phyloP scores from a whole-genome alignment of 2,113 vertebrate genomes.

The Chlamydotis undulata region DNA sequence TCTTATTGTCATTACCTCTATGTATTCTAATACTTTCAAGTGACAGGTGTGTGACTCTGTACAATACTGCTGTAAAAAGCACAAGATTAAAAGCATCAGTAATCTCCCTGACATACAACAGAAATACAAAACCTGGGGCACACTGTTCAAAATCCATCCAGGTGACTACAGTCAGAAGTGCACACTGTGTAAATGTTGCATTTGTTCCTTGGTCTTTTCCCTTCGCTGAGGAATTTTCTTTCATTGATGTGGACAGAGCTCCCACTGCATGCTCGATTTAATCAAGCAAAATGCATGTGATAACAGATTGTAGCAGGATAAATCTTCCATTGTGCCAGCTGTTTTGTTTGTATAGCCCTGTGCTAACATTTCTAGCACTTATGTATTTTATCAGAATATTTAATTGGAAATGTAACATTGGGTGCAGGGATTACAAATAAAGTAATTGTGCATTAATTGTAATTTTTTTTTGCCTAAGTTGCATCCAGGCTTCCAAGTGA shows the following conservation, averaged over 20 bases:
- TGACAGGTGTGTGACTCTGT: neutral
- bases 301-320: neutral
- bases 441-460: neutral
- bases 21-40: neutral
- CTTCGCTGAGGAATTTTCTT: neutral
- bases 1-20: neutral
- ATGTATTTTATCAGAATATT: neutral
- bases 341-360: neutral
- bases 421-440: neutral
- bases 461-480: neutral
- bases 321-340: neutral
- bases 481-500: neutral
- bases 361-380: neutral
- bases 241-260: neutral
- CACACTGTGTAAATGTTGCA: neutral
- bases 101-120: neutral
- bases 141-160: neutral
- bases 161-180: neutral
- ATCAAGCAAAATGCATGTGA: neutral
- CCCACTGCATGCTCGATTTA: constrained; percentile 1
- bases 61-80: neutral
- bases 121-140: neutral
- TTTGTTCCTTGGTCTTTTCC: neutral
- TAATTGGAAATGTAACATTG: neutral
- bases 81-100: neutral